A percentile compares a stretch with the other conserved stretches of the same genome.
These are phyloP conservation scores for Ptychochromis oligacanthus DNA, from an alignment of 2,113 vertebrate genomes.

Conservation along the genomic window DNA sequence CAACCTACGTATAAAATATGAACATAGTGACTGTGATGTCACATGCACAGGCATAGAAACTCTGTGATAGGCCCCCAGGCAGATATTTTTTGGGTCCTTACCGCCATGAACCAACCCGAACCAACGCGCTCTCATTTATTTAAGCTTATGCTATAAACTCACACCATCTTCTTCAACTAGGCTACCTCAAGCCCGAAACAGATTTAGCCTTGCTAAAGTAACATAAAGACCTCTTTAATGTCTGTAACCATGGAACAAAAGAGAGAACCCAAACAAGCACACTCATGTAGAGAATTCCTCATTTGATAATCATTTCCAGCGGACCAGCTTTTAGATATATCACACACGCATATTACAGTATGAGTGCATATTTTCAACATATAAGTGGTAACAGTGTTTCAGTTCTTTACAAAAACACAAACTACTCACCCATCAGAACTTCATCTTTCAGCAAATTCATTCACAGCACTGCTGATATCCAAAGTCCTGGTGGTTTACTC, in stretches of 20 bases:
- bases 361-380: neutral
- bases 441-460: too few relatives aligned
- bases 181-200: neutral
- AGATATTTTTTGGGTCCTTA: neutral
- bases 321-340: too few relatives aligned
- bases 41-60: neutral
- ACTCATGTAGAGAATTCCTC: too few relatives aligned
- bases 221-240: neutral
- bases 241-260: neutral
- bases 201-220: neutral
- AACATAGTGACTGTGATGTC: neutral
- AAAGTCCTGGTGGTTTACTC: too few relatives aligned
- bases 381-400: neutral
- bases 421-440: too few relatives aligned
- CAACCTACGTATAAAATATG: neutral
- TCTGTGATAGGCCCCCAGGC: neutral
- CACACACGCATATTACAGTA: too few relatives aligned
- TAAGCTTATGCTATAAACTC: neutral
- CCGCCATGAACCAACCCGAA: too few relatives aligned
- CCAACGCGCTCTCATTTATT: neutral
- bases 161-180: neutral
- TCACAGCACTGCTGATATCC: too few relatives aligned
- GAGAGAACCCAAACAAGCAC: too few relatives aligned
- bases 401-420: too few relatives aligned
- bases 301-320: too few relatives aligned